Percentiles rank a stretch among this genome's conserved stretches.
Conservation (phyloP, 1,140 invertebrate genomes). For the Hyphantria cunea region DNA sequence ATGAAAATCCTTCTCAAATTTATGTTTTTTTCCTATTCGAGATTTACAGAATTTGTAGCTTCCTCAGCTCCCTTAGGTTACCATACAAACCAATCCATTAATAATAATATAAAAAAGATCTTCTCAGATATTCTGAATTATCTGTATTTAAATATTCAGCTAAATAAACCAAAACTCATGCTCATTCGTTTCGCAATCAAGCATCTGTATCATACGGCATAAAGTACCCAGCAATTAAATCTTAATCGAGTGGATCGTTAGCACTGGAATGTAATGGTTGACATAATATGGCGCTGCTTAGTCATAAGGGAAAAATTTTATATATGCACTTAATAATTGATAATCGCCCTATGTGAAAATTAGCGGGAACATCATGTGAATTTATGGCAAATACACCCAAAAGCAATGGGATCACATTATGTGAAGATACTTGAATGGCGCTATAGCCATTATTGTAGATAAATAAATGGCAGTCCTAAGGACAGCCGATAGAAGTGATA, state of each 20-base stretch:
- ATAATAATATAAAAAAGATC: neutral
- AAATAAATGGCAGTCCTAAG: too few species aligned
- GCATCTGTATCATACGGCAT: slow-evolving; percentile 25
- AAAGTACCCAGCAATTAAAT: slow-evolving; percentile 51
- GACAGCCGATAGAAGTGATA: too few species aligned
- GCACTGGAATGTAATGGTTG: slow-evolving; percentile 23
- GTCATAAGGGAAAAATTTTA: slow-evolving; percentile 20
- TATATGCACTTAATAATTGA: slow-evolving; percentile 23
- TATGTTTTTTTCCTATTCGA: too few species aligned
- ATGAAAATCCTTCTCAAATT: too few species aligned
- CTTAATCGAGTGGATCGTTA: slow-evolving; percentile 43
- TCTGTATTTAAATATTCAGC: neutral
- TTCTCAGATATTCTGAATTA: too few species aligned
- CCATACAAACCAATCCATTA: neutral
- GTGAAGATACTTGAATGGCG: too few species aligned
- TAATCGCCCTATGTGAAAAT: slow-evolving; percentile 3
- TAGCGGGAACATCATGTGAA: neutral
- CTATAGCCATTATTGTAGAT: too few species aligned
- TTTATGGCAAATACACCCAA: too few species aligned
- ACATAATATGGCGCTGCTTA: slow-evolving; percentile 3
- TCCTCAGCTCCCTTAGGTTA: too few species aligned
- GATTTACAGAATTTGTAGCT: too few species aligned
- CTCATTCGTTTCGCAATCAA: slow-evolving; percentile 47
- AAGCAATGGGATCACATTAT: too few species aligned
- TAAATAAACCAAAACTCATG: slow-evolving; percentile 16